Evolutionary conservation across 2,113 vertebrate genomes (phyloP), one percentile per base, ranked within the genome.

Genomic region (Pteronura brasiliensis): DNA sequence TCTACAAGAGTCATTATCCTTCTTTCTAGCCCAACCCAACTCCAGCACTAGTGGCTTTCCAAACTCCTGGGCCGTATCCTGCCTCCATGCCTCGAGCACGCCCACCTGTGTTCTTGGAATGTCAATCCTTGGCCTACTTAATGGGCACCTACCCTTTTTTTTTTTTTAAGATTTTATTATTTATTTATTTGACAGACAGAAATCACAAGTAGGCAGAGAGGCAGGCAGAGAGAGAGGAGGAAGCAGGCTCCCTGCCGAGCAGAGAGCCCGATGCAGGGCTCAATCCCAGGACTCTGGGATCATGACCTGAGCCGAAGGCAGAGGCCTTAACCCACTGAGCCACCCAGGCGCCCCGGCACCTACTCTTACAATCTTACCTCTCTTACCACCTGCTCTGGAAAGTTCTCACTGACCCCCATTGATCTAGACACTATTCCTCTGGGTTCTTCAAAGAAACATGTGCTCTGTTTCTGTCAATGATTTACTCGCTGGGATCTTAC

Each of bases 1-100:
- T 7, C 42, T 15, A 18, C 0, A 1, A 49, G 44, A 6, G 7
- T 36, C 14, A 5, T 13, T 1, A 27, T 21, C 42, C 17, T 9
- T 42, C 39, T 14, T 20, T n/a, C 36, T 65, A 88, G 52, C 31
- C 27, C 57, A 29, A 3, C 55, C 39, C 67, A 72, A 27, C 74
- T 44, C 55, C 17, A 44, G 31, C 76, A 47, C 36, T 6, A 0
- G 0, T 2, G 2, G 31, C 6, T 63, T 39, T 52, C 23, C 47
- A 55, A 20, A 6, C 31, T 44, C 29, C 4, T 77, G 4, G 11
- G 18, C 29, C 1, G 9, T 57, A 12, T 67, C 39, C 42, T 25
- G 47, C 63, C 47, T 63, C n/a, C 3, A 7, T n/a, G 55, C 12
- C 23, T n/a, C 7, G 0, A 47, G n/a, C 55, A 67, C 14, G 31